Percentiles rank a stretch among this genome's conserved stretches.
phyloP scores from a whole-genome alignment of 2,113 vertebrate species.

The Aramus guarauna region DNA sequence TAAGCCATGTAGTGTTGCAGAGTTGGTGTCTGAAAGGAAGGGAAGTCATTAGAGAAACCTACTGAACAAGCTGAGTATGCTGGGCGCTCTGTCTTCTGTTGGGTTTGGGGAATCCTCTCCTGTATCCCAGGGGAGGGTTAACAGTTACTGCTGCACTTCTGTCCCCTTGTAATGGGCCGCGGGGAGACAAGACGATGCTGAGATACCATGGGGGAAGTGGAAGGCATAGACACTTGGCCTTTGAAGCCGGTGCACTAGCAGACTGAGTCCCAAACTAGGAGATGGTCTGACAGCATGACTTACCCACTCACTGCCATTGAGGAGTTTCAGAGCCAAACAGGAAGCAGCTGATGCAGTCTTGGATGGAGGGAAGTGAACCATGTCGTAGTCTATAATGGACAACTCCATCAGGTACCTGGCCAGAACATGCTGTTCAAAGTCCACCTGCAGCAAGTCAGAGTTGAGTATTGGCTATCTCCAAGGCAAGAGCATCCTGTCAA shows the following conservation, averaged over 20 bases:
- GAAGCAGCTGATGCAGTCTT: constrained; percentile 80
- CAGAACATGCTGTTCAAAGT: constrained; percentile 77
- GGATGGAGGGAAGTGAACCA: constrained; percentile 84
- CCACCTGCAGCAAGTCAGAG: constrained; percentile 72
- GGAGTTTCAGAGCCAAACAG: constrained; percentile 80
- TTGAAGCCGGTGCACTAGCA: background rate
- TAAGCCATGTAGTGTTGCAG: constrained; percentile 80
- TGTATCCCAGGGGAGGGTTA: background rate
- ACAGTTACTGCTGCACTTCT: background rate
- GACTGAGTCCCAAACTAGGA: background rate
- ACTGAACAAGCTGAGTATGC: background rate
- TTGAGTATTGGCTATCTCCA: background rate
- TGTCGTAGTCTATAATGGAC: constrained; percentile 84
- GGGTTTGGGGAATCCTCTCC: background rate
- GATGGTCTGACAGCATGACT: background rate
- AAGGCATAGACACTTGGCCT: background rate
- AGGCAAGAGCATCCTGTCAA: background rate
- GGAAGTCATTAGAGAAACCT: background rate
- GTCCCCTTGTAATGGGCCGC: background rate
- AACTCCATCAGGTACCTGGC: constrained; percentile 88
- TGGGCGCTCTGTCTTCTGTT: background rate
- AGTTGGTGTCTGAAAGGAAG: constrained; percentile 54
- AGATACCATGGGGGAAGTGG: background rate
- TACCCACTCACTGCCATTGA: constrained; percentile 81
- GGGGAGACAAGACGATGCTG: background rate